Evolutionary conservation across 2,888 invertebrate genomes (phyloP), one percentile per base, ranked within the genome.

Genomic region (Hirudinaria manillensis): DNA sequence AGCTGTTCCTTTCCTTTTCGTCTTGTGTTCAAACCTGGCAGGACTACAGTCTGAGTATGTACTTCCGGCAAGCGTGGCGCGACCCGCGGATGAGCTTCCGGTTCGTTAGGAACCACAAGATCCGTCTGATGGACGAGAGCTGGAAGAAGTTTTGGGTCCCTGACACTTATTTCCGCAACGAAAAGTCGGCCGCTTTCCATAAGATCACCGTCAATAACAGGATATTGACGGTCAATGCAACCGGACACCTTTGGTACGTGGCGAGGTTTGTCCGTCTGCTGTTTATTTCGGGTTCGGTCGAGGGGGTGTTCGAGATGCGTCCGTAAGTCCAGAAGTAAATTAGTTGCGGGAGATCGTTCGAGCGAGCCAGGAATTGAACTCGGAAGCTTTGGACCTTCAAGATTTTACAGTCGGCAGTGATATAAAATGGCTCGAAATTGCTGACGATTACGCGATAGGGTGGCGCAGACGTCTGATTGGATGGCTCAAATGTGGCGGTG

Each of bases 121-220:
- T 56, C 34, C 61, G 76, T 36, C 56, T 76, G 55, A 71, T 72
- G 67, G 76, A 76, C 56, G 68, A 72, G 55, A 76, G 72, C 32
- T 77, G 77, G 76, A 72, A 77, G 24, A 45, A 79, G 24, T 75
- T 79, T 21, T 79, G 79, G 79, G 75, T 78, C 68, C 79, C 79
- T n/a, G 79, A 79, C 72, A 76, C 75, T 19, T 79, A 77, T 75
- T 79, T 79, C 73, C 75, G 78, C 45, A 80, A 80, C 66, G 80
- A 80, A 65, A 80, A 80, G 51, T 70, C 36, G 24, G 79, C 79
- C n/a, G 67, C 75, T 29, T 80, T 79, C 76, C 80, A 80, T 71
- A 61, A 77, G 24, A 75, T 80, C 24, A 80, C 79, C 0, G 77
- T 78, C 55, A 78, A 78, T 32, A 79, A 79, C 70, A 70, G 78